Base-by-base conservation (phyloP, 2,888 invertebrate species). In the Diplolepis rosae region DNA sequence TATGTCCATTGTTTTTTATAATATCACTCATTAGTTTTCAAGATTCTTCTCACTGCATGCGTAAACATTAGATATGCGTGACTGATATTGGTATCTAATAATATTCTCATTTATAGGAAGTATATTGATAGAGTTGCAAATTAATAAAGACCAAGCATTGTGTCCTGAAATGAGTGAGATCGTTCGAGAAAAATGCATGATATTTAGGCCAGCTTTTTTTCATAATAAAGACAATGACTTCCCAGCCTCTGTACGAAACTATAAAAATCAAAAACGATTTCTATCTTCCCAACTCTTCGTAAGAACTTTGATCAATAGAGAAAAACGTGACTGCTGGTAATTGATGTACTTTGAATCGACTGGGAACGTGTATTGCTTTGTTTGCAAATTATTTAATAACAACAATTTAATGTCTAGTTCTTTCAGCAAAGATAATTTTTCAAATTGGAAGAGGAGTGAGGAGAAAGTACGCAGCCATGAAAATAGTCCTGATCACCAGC, bases 271-370 rank as follows among this genome's bases (percentile, higher is more conserved):
- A 39, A 39, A 39, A 39, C 11, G 13, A 39, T 39, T 13, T 13
- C 4, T 13, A 39, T 39, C 35, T 30, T 39, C 35, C 35, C 35
- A 39, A 39, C 35, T 39, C 35, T 39, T 39, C 35, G 35, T 28
- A 0, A 4, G 27, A 15, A 69, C 30, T 1, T 28, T 35, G 45
- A 13, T 30, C 30, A 76, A 77, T 70, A 73, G 71, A n/a, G 74
- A 76, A 72, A 74, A 61, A 42, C 71, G 74, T 54, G 52, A 28
- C 65, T 27, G 73, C 66, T 68, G 76, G 9, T 76, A 74, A 71
- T 68, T 76, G 51, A 13, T 75, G 13, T 77, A 77, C 71, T 77
- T 74, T 56, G 73, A 71, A 48, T 51, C 73, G 39, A 71, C 18
- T 27, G 77, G 75, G 18, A 56, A 30, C 13, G 73, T 77, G 11